Conservation (phyloP, 2,113 vertebrate genomes). For the Osmerus mordax region DNA sequence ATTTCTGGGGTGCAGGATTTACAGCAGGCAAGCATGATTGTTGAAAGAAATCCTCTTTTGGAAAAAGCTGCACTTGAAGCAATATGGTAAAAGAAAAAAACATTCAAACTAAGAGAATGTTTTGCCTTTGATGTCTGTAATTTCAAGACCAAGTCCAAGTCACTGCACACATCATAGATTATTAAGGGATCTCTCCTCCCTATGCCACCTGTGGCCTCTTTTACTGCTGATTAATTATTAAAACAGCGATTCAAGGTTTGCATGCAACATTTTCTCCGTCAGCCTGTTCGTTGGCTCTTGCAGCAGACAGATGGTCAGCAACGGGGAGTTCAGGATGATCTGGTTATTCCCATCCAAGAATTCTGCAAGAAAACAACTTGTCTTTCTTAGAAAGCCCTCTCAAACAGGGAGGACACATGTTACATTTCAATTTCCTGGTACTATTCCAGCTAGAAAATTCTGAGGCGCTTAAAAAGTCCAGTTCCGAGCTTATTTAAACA, state of each 20-base stretch:
- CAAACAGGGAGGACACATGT: not conserved
- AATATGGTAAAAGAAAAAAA: not conserved
- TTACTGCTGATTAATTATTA: constrained; percentile 3
- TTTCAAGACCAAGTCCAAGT: not conserved
- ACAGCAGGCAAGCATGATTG: not conserved
- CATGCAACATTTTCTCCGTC: not conserved
- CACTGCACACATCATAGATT: not conserved
- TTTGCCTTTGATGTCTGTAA: not conserved
- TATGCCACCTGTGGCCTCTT: not conserved
- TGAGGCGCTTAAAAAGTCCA: not conserved
- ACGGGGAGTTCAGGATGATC: not conserved
- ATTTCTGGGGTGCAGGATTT: not conserved
- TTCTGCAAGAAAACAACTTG: not conserved
- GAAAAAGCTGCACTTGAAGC: not conserved
- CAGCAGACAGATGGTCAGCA: not conserved
- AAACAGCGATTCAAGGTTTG: not conserved
- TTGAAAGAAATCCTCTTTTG: not conserved
- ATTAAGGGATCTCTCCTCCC: not conserved
- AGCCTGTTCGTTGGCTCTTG: not conserved
- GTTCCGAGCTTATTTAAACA: too few species aligned
- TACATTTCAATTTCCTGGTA: not conserved
- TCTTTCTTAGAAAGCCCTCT: not conserved
- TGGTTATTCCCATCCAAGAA: constrained; percentile 5
- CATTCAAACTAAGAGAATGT: not conserved
- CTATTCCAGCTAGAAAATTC: not conserved